Evolutionary conservation across 2,113 vertebrate species (phyloP), one percentile per base, ranked within the genome.

Genomic region (Ameiurus melas): DNA sequence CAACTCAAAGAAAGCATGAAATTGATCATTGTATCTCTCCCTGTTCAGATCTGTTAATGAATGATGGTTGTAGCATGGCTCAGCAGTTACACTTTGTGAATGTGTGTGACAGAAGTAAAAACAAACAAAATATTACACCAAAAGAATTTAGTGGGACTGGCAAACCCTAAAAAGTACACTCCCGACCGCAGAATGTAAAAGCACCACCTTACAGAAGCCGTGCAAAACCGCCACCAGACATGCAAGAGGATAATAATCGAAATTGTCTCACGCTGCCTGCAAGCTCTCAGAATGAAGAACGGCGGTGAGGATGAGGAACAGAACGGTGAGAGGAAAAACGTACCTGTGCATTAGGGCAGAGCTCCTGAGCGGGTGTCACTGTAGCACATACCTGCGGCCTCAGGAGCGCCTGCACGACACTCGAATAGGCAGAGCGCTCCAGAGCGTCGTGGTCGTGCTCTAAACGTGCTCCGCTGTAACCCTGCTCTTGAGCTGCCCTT

Each of bases 331-430:
- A 90, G 36, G 36, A 68, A 84, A 57, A 51, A 95, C 95, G 88
- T 93, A 96, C 95, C 95, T 96, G 95, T 94, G 94, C 93, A 60
- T 93, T 94, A 64, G 94, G 94, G 86, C 94, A 96, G 92, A 96
- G 94, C 87, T 95, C 94, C 94, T 93, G 93, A 89, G 91, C 91
- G 89, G 91, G 55, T 60, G 36, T 83, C 89, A 92, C 93, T 79
- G 1, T 83, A 68, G 92, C 93, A 96, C 96, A 84, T 93, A 98
- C 97, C 93, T 91, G 96, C 82, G 96, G 96, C 87, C 92, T 94
- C 91, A 98, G 95, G 55, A 96, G 92, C 88, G 97, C 90, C 89
- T 95, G 94, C 91, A 95, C 95, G 62, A 97, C 94, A 90, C 96
- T 96, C 47, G 90, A 91, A 92, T 97, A 97, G 47, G 96, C 92